These are phyloP conservation scores for Manis pentadactyla DNA, from an alignment of 2,797 vertebrate genomes.

Conservation along the genomic window DNA sequence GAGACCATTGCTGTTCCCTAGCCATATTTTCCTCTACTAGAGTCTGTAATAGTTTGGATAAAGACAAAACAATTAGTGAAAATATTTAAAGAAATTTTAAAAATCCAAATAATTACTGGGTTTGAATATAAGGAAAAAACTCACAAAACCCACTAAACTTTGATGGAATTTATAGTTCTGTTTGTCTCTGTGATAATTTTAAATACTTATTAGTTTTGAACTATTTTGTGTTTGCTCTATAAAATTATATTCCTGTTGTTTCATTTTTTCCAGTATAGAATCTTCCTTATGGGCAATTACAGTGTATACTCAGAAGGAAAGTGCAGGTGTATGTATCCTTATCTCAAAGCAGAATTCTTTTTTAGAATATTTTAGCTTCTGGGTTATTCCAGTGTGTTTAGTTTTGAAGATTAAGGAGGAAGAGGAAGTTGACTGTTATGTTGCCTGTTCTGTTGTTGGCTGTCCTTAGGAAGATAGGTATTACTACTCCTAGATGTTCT, in stretches of 20 bases:
- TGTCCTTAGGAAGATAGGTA: background rate
- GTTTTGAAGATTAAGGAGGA: conserved; percentile 51
- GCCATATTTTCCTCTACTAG: conserved; percentile 14
- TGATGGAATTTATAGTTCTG: background rate
- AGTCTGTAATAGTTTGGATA: background rate
- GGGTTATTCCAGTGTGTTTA: background rate
- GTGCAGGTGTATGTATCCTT: conserved; percentile 9
- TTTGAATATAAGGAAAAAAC: conserved; percentile 12
- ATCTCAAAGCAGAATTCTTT: conserved; percentile 30
- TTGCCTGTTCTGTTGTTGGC: conserved; percentile 1
- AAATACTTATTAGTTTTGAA: conserved; percentile 46
- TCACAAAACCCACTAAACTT: background rate
- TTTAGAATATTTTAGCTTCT: conserved; percentile 35
- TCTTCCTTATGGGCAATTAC: background rate
- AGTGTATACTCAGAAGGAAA: background rate
- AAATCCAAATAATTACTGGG: background rate
- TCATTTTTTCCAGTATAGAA: background rate
- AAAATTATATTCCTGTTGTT: conserved; percentile 12
- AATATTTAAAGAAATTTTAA: background rate
- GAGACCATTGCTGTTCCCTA: conserved; percentile 2
- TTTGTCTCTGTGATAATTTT: background rate
- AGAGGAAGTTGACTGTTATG: conserved; percentile 4
- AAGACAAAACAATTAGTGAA: conserved; percentile 33
- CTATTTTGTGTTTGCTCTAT: background rate
- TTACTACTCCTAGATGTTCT: conserved; percentile 1